A percentile compares a stretch with the other conserved stretches of the same genome.
phyloP scores from a whole-genome alignment of 2,797 vertebrate species.

The Neopelma chrysocephalum region DNA sequence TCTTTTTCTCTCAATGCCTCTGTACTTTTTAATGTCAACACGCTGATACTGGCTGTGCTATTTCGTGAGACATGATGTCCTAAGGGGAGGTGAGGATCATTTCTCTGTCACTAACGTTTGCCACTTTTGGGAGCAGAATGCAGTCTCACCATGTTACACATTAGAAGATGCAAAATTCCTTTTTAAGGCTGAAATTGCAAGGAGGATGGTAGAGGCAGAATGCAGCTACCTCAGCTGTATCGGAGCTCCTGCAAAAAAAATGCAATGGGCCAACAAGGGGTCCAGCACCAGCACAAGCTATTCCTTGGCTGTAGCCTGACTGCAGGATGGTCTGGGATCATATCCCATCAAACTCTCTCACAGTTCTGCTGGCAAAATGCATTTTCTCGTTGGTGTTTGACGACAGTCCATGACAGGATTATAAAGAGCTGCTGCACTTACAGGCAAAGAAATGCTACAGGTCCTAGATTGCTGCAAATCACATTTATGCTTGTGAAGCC shows the following conservation, averaged over 20 bases:
- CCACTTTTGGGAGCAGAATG: background rate
- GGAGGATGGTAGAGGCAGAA: background rate
- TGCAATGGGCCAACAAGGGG: background rate
- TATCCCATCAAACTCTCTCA: background rate
- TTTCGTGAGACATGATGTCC: background rate
- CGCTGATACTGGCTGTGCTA: background rate
- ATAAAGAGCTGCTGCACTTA: constrained; percentile 22
- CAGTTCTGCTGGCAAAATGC: background rate
- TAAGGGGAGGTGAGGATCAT: background rate
- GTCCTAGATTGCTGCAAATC: constrained; percentile 36
- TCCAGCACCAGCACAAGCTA: background rate
- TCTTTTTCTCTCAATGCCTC: background rate
- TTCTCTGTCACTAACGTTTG: background rate
- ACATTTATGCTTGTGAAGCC: constrained; percentile 21
- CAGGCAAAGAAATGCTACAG: constrained; percentile 12
- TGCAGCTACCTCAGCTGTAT: background rate
- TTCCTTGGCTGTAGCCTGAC: background rate
- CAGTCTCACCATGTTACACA: background rate
- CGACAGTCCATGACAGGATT: background rate
- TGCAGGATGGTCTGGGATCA: background rate
- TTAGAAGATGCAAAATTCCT: background rate
- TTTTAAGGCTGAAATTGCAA: background rate
- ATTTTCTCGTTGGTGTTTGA: background rate
- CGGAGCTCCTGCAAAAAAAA: background rate
- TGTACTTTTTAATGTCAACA: background rate